These are phyloP conservation scores for Torymus tubicola DNA, from an alignment of 2,888 invertebrate species.

Conservation along the genomic window DNA sequence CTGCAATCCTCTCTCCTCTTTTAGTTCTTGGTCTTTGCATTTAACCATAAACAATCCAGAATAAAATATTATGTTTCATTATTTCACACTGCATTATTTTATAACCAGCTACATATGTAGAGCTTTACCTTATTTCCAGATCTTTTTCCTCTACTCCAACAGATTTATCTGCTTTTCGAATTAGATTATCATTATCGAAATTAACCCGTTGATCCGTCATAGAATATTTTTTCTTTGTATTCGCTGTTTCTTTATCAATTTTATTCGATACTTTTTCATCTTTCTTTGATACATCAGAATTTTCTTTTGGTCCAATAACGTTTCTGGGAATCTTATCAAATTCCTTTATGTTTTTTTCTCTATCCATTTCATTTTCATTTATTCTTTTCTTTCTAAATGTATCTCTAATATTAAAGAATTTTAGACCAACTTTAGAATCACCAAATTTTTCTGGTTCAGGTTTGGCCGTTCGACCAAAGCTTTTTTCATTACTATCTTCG, in stretches of 20 bases:
- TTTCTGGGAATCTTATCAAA: neutral
- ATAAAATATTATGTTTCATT: no score
- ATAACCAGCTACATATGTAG: no score
- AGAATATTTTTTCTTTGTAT: slow-evolving; percentile 36
- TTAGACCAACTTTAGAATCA: neutral
- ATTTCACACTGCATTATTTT: neutral
- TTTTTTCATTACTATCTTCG: slow-evolving; percentile 48
- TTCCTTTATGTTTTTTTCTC: neutral
- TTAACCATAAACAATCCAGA: neutral
- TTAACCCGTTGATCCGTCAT: neutral
- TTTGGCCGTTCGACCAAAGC: neutral
- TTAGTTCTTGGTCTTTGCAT: neutral
- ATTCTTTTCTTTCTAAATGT: neutral
- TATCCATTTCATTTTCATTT: neutral
- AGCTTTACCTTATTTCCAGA: neutral
- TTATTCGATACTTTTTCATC: slow-evolving; percentile 6
- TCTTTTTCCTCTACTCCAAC: neutral
- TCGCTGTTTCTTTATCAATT: slow-evolving; percentile 42
- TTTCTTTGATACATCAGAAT: slow-evolving; percentile 9
- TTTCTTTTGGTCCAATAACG: neutral
- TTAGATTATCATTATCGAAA: neutral
- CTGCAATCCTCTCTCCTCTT: neutral
- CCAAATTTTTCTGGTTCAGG: neutral
- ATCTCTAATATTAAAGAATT: neutral
- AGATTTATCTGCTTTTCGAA: slow-evolving; percentile 10